These are phyloP conservation scores for Arnoldichthys spilopterus DNA, from an alignment of 2,797 vertebrate genomes.

Conservation along the genomic window DNA sequence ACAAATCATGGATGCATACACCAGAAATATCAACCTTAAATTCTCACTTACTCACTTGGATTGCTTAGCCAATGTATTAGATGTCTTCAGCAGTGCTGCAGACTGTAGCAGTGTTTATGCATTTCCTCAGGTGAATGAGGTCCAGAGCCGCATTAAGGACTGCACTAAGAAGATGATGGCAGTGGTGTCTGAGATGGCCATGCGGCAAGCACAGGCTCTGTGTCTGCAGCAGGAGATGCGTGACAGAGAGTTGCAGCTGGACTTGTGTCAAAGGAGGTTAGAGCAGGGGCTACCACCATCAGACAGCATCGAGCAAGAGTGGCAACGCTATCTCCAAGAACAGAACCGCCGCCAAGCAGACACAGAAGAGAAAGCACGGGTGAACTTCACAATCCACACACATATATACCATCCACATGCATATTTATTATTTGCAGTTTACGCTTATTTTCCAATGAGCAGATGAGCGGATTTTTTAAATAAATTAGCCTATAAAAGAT, in stretches of 20 bases:
- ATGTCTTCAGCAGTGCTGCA: not conserved
- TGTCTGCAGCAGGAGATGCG: conserved; percentile 85
- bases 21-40: not conserved
- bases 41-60: not conserved
- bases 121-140: conserved; percentile 76
- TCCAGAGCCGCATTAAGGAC: conserved; percentile 78
- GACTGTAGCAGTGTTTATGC: not conserved
- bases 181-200: conserved; percentile 84
- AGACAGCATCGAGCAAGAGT: conserved; percentile 81
- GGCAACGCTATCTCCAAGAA: conserved; percentile 76
- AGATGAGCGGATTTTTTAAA: not conserved
- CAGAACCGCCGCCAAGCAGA: conserved; percentile 75
- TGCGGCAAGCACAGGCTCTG: conserved; percentile 82
- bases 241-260: conserved; percentile 82
- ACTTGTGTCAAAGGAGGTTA: conserved; percentile 76
- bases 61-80: not conserved
- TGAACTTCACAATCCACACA: conserved; percentile 61
- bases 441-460: no score
- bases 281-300: conserved; percentile 83
- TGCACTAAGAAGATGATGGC: conserved; percentile 83
- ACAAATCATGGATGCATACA: no score
- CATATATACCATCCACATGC: conserved; percentile 27
- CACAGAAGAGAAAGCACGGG: conserved; percentile 76
- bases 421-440: conserved; percentile 32
- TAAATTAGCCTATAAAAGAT: not conserved